Evolutionary conservation across 2,113 vertebrate species (phyloP), one percentile per base, ranked within the genome.

Genomic region (Mirounga angustirostris): DNA sequence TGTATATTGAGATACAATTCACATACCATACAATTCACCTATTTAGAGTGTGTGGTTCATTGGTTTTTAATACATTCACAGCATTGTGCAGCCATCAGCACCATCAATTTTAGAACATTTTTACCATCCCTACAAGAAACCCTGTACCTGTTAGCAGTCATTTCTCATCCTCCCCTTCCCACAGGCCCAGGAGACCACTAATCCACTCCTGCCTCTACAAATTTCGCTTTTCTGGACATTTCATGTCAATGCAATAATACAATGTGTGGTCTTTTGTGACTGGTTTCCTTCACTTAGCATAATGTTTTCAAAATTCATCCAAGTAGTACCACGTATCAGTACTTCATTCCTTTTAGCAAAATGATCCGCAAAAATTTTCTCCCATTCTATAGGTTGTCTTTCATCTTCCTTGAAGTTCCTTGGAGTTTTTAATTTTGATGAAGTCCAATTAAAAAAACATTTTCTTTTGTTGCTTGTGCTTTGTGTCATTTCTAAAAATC

Each of bases 401-500:
- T 89, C 78, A 7, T 54, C 26, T 91, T 81, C 18, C 18, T 97
- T 94, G 43, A 69, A 69, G 36, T 69, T 69, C 67, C 33, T n/a
- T 36, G 67, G 33, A 36, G 1, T 19, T 87, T 86, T 94, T 50
- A 59, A 89, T 94, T 94, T 94, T 95, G 24, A 74, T 82, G 13
- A 56, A 92, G 28, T 89, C 3, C 19, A 63, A 10, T 90, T 10
- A 6, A 36, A 89, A 58, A 59, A 54, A 4, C 24, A 9, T 24
- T 40, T 84, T 54, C 7, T 82, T 80, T 91, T 61, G 5, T 50
- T 96, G 40, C 2, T 69, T 76, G 8, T 61, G 16, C 0, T 79
- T 79, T 46, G 50, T 89, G 22, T 94, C 36, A 59, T 82, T 91
- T 88, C 69, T 82, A 91, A 95, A 50, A 94, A 90, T 92, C 33